Conservation (phyloP, 2,113 vertebrate species). For the Oryzias woworae region DNA sequence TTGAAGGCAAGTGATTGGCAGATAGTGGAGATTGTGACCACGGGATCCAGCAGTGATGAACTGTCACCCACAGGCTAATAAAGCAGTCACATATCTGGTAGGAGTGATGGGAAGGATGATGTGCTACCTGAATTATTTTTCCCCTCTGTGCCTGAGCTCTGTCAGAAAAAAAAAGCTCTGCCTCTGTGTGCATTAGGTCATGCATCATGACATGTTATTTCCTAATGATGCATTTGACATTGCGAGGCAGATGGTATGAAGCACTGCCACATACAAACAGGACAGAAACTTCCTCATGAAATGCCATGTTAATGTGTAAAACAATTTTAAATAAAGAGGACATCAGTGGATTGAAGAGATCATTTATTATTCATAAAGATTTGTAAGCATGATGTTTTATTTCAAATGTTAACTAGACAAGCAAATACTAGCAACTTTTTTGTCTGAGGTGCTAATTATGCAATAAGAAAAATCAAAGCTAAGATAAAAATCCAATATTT, state of each 20-base stretch:
- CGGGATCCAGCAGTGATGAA: constrained; percentile 41
- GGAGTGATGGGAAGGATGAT: constrained; percentile 8
- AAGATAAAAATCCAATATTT: no score
- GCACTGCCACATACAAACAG: not conserved
- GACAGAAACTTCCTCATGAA: not conserved
- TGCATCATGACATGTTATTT: constrained; percentile 1
- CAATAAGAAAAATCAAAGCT: no score
- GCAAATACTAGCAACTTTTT: no score
- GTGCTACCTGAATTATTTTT: constrained; percentile 32
- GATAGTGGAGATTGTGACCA: constrained; percentile 47
- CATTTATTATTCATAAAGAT: no score
- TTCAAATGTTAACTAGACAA: no score
- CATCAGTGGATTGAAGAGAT: no score
- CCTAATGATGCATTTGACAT: constrained; percentile 6
- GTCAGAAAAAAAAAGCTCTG: constrained; percentile 4
- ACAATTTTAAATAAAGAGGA: no score
- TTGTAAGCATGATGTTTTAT: no score
- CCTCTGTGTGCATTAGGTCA: constrained; percentile 9
- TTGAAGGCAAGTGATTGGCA: constrained; percentile 44
- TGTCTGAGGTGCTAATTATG: no score
- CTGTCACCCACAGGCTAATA: constrained; percentile 51
- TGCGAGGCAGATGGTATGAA: not conserved
- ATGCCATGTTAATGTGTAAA: not conserved
- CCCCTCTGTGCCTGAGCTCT: constrained; percentile 1
- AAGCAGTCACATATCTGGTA: constrained; percentile 29